A percentile compares a stretch with the other conserved stretches of the same genome.
Evolutionary conservation across 2,113 vertebrate genomes (phyloP).

Genomic region (Ancistrus triradiatus): DNA sequence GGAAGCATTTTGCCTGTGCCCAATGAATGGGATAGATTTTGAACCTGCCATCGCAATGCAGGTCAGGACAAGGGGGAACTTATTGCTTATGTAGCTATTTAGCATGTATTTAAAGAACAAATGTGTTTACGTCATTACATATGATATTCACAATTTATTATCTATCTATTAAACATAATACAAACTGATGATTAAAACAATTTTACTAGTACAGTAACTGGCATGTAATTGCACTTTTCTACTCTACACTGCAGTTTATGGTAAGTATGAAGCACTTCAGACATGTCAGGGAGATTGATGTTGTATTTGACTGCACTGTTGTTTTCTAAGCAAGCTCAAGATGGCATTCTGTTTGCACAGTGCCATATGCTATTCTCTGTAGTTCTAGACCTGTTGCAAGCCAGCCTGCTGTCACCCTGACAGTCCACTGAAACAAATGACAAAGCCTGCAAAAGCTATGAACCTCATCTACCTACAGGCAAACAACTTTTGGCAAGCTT

Average conservation of each 20-base stretch:
- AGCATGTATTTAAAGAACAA: too few species aligned
- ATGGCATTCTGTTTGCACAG: conserved; percentile 1
- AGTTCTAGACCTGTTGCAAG: conserved; percentile 19
- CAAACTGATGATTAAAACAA: neutral
- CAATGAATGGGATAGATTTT: too few species aligned
- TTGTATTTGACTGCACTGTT: conserved; percentile 1
- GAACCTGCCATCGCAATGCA: too few species aligned
- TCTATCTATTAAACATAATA: too few species aligned
- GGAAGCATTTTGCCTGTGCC: too few species aligned
- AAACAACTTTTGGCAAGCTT: neutral
- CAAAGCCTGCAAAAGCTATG: conserved; percentile 2
- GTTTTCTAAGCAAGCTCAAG: conserved; percentile 8
- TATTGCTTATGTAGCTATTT: too few species aligned
- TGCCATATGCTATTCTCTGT: conserved; percentile 14
- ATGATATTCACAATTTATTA: too few species aligned
- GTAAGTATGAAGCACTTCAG: neutral
- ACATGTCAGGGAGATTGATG: neutral
- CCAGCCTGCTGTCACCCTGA: conserved; percentile 24
- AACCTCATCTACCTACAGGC: conserved; percentile 14
- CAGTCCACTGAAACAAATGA: conserved; percentile 32
- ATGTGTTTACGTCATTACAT: too few species aligned
- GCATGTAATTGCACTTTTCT: neutral
- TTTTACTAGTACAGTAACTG: too few species aligned
- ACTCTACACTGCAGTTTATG: neutral
- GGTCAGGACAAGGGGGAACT: too few species aligned